Evolutionary conservation across 2,888 invertebrate species (phyloP), one percentile per base, ranked within the genome.

Genomic region (Pristionchus exspectatus): DNA sequence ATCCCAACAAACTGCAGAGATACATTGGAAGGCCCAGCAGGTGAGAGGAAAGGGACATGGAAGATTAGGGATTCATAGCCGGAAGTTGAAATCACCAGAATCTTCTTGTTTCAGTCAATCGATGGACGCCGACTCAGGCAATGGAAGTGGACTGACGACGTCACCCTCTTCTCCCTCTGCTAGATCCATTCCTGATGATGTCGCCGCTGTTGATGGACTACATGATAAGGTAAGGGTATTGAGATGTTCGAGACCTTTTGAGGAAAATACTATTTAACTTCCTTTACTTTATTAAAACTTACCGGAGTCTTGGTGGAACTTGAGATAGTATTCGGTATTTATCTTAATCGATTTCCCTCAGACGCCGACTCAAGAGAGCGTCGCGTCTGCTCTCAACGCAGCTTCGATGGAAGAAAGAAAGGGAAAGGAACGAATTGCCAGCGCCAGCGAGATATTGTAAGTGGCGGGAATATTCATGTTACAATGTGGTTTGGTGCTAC

Each of bases 1-100:
- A 95, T 87, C 94, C 94, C 7, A 90, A 90, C 54, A 92, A 94
- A 85, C 91, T 94, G 74, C 93, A 94, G 86, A 93, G 93, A 74
- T 94, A 94, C 77, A 91, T 94, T 50, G 94, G 94, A 84, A 93
- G 92, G 56, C 90, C 92, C 33, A 90, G 90, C 84, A 91, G 92
- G 86, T 86, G 50, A 56, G 83, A 24, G 24, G 24, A 24, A 33
- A 38, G 38, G 12, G n/a, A 38, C 33, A 33, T 21, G 74, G 38
- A 21, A 74, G 16, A 74, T 74, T 21, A 0, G 14, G 3, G 69
- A 27, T 69, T 24, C 44, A 50, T 12, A 9, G 10, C 5, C 44
- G 3, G 21, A 66, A 24, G 27, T 69, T 14, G 27, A 27, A 69
- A 30, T 16, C 74, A 14, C n/a, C 12, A 38, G 12, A 50, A 50